Evolutionary conservation across 1,140 invertebrate species (phyloP), one percentile per base, ranked within the genome.

Genomic region (Bradynema listronoti): DNA sequence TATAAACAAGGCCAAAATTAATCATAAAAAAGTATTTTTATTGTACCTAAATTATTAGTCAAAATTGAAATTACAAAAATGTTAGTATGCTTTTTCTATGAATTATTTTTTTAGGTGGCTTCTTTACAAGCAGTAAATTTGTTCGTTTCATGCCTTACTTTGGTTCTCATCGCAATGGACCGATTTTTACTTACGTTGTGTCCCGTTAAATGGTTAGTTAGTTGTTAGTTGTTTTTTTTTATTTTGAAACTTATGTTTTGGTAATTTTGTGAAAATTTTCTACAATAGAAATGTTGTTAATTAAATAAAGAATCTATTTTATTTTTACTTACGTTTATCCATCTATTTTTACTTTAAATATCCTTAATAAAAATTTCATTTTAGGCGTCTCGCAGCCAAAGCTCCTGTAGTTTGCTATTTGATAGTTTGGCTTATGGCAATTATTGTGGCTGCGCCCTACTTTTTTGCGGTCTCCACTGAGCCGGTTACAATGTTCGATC

Each of bases 111-210:
- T 19, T 47, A 77, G 75, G 53, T 75, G 33, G 68, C 74, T 0
- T 75, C 67, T 1, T 56, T 72, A 25, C 76, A 78, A 60, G 74
- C 75, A n/a, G 73, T 77, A 2, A 77, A 77, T 53, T 68, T 75
- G 53, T 73, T 77, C 42, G 74, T 77, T 27, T 77, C 74, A 24
- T 77, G 73, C 29, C 56, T 77, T n/a, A 78, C 74, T 4, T 52
- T 76, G 4, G 73, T 71, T 7, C 39, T 69, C n/a, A 76, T 77
- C 43, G 75, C 75, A 6, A 60, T 77, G 64, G 74, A 78, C 52
- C 52, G 74, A 52, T 76, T 77, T 55, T 54, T 78, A 29, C 54
- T 78, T 22, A 77, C 73, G 5, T 42, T 77, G 22, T 78, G 66
- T 57, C 76, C 74, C 24, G 61, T 77, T 27, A 69, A 74, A 66